A percentile compares a stretch with the other conserved stretches of the same genome.
Evolutionary conservation across 37 sponge, comb jelly and placozoan genomes (phyloP).

Genomic region (Mnemiopsis leidyi): DNA sequence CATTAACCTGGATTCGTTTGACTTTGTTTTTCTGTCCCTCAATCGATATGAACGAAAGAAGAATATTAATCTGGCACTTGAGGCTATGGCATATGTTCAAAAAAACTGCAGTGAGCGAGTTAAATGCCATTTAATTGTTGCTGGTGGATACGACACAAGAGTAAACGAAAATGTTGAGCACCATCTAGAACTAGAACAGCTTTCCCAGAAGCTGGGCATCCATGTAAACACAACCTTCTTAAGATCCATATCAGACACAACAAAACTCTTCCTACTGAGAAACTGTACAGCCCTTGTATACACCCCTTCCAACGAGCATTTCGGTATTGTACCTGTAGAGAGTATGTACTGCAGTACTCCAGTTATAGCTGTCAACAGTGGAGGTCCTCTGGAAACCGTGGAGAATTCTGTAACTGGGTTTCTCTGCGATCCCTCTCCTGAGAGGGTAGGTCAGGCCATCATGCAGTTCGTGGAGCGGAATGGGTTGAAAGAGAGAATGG

Average conservation of each 20-base stretch:
- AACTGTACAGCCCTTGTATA: conserved; percentile 82
- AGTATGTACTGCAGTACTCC: conserved; percentile 93
- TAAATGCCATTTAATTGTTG: conserved; percentile 79
- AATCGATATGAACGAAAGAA: conserved; percentile 98
- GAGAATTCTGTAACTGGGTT: conserved; percentile 82
- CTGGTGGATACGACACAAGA: conserved; percentile 95
- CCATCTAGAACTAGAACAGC: conserved; percentile 74
- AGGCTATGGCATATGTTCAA: conserved; percentile 71
- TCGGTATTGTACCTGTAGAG: conserved; percentile 97
- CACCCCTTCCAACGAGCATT: conserved; percentile 96
- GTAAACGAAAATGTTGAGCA: conserved; percentile 91
- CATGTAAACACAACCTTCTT: conserved; percentile 79
- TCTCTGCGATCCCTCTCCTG: conserved; percentile 76
- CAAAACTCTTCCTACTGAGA: conserved; percentile 75
- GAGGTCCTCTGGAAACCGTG: conserved; percentile 94
- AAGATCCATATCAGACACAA: conserved; percentile 77
- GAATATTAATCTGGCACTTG: conserved; percentile 82
- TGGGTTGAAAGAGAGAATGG: conserved; percentile 63
- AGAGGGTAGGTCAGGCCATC: conserved; percentile 80
- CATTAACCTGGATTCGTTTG: conserved; percentile 55
- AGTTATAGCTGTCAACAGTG: conserved; percentile 93
- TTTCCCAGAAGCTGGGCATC: conserved; percentile 68
- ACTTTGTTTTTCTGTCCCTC: conserved; percentile 79
- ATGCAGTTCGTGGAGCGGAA: conserved; percentile 59
- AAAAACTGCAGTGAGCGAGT: conserved; percentile 63